These are phyloP conservation scores for Pogona vitticeps DNA, from an alignment of 2,113 vertebrate genomes.

Conservation along the genomic window DNA sequence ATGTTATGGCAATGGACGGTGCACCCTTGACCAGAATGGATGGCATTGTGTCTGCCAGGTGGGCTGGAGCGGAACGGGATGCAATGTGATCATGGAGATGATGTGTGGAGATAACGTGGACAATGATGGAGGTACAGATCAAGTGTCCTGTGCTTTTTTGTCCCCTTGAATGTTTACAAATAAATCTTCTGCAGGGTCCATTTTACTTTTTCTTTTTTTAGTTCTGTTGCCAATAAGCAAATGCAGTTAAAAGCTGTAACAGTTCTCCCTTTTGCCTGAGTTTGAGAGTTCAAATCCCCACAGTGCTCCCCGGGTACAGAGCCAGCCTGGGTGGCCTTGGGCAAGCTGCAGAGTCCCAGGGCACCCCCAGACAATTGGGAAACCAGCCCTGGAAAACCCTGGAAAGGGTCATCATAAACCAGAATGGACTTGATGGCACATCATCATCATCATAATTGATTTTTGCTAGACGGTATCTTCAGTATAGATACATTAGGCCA, in stretches of 20 bases:
- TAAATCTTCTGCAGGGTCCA: background rate
- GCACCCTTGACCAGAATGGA: conserved; percentile 96
- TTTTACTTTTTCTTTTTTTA: conserved; percentile 7
- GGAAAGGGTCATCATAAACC: too few species aligned
- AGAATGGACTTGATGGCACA: too few species aligned
- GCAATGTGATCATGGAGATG: conserved; percentile 98
- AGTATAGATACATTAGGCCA: too few species aligned
- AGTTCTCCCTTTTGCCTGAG: too few species aligned
- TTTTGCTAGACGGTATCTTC: too few species aligned
- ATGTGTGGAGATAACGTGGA: conserved; percentile 94
- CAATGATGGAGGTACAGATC: conserved; percentile 92
- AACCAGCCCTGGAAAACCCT: too few species aligned
- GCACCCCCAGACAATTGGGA: too few species aligned
- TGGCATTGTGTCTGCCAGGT: conserved; percentile 98
- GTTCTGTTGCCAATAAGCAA: background rate
- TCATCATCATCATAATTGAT: too few species aligned
- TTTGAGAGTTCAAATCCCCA: too few species aligned
- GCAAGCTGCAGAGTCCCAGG: too few species aligned
- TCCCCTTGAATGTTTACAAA: background rate
- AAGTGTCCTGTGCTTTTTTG: conserved; percentile 33
- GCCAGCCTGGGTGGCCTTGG: too few species aligned
- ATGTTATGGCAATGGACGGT: conserved; percentile 95
- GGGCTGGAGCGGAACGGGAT: conserved; percentile 95
- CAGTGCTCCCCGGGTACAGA: too few species aligned
- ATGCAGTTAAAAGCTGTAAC: conserved; percentile 11